Conservation (phyloP, 2,113 vertebrate species). For the Pachypanchax playfairii region DNA sequence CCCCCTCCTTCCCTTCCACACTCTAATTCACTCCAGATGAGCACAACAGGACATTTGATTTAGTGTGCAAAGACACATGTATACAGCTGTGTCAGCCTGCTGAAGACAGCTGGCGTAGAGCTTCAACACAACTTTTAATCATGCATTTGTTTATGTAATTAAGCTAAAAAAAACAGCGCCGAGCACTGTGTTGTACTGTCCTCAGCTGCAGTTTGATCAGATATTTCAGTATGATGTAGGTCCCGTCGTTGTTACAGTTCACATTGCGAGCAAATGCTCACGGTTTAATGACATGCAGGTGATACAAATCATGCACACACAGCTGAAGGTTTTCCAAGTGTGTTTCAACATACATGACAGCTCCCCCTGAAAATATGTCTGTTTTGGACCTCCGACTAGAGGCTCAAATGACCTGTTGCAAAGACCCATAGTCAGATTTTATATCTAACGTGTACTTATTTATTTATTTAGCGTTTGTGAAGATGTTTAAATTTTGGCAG, state of each 20-base stretch:
- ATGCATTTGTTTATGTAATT: constrained; percentile 78
- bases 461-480: constrained; percentile 27
- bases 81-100: constrained; percentile 73
- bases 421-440: constrained; percentile 34
- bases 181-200: constrained; percentile 39
- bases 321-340: constrained; percentile 65
- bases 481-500: constrained; percentile 20
- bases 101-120: constrained; percentile 66
- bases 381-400: constrained; percentile 51
- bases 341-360: constrained; percentile 65
- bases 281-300: constrained; percentile 67
- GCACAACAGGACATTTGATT: constrained; percentile 78
- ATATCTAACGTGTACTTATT: constrained; percentile 9
- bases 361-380: constrained; percentile 59
- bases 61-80: constrained; percentile 74
- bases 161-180: constrained; percentile 31
- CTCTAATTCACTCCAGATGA: constrained; percentile 78
- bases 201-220: constrained; percentile 59
- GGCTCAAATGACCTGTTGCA: constrained; percentile 56
- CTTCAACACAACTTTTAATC: constrained; percentile 70
- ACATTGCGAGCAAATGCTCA: constrained; percentile 40
- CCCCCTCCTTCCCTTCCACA: constrained; percentile 35
- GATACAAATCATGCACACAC: constrained; percentile 69
- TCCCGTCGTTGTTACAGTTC: constrained; percentile 56
- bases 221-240: constrained; percentile 62